phyloP scores from a whole-genome alignment of 2,888 invertebrate genomes.

The Agrotis puta region DNA sequence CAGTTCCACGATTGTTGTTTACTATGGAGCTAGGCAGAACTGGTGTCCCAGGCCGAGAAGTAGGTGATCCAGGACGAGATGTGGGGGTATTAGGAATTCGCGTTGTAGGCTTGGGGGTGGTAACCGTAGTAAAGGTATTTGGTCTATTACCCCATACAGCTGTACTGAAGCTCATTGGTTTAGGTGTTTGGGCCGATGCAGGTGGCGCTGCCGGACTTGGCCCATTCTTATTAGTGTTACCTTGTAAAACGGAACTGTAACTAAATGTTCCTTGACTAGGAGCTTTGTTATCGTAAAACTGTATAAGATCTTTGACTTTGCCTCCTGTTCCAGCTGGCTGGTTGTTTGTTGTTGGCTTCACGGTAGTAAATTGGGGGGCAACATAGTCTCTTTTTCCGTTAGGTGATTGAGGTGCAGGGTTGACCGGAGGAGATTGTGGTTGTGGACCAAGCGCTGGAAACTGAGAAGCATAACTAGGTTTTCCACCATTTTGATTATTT shows the following conservation, averaged over 20 bases:
- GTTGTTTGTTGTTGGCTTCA: constrained; percentile 67
- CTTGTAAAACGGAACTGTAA: constrained; percentile 83
- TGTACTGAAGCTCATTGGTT: constrained; percentile 81
- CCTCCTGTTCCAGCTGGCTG: constrained; percentile 70
- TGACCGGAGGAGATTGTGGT: constrained; percentile 34
- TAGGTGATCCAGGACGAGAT: constrained; percentile 64
- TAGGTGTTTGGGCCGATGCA: constrained; percentile 63
- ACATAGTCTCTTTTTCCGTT: constrained; percentile 77
- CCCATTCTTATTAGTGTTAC: constrained; percentile 66
- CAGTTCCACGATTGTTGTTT: constrained; percentile 75
- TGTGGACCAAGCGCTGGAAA: constrained; percentile 69
- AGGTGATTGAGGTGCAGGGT: constrained; percentile 42
- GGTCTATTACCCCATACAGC: constrained; percentile 78
- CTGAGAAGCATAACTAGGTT: constrained; percentile 82
- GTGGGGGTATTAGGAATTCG: constrained; percentile 62
- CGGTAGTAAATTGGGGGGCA: constrained; percentile 69
- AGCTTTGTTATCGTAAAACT: constrained; percentile 80
- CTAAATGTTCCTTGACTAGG: constrained; percentile 77
- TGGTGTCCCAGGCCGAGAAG: constrained; percentile 70
- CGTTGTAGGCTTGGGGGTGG: constrained; percentile 70
- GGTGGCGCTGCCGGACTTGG: constrained; percentile 56
- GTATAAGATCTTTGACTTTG: constrained; percentile 85
- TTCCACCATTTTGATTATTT: constrained; percentile 63
- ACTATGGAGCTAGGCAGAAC: constrained; percentile 87
- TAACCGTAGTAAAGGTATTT: constrained; percentile 50